Conservation (phyloP, 2,113 vertebrate genomes). For the Carassius carassius region DNA sequence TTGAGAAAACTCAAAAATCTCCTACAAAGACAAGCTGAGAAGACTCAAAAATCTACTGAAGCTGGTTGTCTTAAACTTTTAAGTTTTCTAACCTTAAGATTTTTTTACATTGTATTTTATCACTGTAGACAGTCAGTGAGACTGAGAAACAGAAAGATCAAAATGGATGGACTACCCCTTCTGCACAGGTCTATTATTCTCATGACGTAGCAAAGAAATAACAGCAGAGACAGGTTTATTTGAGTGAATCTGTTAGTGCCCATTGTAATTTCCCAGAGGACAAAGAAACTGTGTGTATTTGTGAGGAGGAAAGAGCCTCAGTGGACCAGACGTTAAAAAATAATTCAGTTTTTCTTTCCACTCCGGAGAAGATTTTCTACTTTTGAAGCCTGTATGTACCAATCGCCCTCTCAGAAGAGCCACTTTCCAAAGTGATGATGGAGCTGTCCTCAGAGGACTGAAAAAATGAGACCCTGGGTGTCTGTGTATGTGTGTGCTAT, state of each 20-base stretch:
- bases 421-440: slow-evolving; percentile 40
- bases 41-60: too few species aligned
- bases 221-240: background rate
- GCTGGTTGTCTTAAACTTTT: too few species aligned
- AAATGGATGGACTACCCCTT: background rate
- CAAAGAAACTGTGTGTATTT: background rate
- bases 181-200: background rate
- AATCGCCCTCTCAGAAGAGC: slow-evolving; percentile 6
- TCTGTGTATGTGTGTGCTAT: slow-evolving; percentile 14
- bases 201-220: background rate
- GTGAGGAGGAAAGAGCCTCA: background rate
- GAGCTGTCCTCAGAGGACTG: slow-evolving; percentile 6
- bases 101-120: background rate
- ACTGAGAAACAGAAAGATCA: background rate
- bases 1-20: too few species aligned
- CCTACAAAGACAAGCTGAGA: too few species aligned
- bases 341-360: background rate
- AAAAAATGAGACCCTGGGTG: slow-evolving; percentile 17
- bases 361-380: background rate
- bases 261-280: slow-evolving; percentile 25
- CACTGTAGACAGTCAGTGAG: background rate
- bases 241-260: background rate
- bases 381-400: background rate
- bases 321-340: background rate
- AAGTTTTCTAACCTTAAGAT: too few species aligned